Conservation (phyloP, 2,888 invertebrate genomes). For the Macrophya annulata region DNA sequence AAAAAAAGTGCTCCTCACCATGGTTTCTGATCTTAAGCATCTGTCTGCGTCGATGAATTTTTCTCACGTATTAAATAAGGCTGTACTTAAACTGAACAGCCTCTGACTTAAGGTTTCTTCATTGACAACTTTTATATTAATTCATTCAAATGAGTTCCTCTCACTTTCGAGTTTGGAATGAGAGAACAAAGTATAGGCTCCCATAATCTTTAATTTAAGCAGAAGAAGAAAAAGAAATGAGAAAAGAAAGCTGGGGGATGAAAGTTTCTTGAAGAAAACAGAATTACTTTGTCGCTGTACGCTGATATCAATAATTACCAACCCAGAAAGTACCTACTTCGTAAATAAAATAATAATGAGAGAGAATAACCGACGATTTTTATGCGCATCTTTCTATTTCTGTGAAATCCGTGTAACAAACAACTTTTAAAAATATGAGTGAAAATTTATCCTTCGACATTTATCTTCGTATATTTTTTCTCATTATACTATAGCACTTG, state of each 20-base stretch:
- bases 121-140: conserved; percentile 50
- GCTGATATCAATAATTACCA: conserved; percentile 26
- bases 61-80: background rate
- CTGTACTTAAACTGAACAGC: conserved; percentile 6
- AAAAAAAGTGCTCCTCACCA: conserved; percentile 9
- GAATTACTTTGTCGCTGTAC: conserved; percentile 9
- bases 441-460: background rate
- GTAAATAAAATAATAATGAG: conserved; percentile 8
- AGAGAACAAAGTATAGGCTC: background rate
- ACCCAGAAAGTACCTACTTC: background rate
- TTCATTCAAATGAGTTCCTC: conserved; percentile 36
- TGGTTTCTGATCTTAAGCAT: background rate
- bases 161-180: background rate
- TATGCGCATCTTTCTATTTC: background rate
- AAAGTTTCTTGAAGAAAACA: conserved; percentile 18
- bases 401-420: background rate
- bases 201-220: conserved; percentile 27
- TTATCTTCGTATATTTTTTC: background rate
- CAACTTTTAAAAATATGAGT: background rate
- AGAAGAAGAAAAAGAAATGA: background rate
- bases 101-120: conserved; percentile 26
- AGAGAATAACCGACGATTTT: background rate
- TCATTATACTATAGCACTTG: background rate
- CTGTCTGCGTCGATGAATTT: background rate
- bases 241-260: background rate